Percentiles rank a stretch among this genome's conserved stretches.
Conservation (phyloP, 2,888 invertebrate species). For the Anodontia alba region DNA sequence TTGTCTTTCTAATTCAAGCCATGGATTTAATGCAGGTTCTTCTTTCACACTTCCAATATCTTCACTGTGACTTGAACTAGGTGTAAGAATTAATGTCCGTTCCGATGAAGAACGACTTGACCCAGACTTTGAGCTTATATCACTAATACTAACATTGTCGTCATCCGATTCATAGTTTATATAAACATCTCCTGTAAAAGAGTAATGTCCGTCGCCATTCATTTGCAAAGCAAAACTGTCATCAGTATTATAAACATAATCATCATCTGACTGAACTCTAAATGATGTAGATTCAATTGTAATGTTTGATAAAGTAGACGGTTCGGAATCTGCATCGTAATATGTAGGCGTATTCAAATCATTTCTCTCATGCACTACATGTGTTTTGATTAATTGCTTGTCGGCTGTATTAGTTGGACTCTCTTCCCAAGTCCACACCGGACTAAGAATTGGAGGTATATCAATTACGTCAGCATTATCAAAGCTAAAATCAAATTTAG, state of each 20-base stretch:
- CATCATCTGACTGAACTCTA: neutral
- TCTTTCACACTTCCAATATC: neutral
- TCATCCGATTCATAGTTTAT: constrained; percentile 11
- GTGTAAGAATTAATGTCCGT: neutral
- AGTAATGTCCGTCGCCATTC: constrained; percentile 13
- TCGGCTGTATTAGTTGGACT: neutral
- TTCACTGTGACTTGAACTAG: neutral
- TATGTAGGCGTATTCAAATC: neutral
- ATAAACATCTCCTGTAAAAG: constrained; percentile 58
- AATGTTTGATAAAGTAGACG: neutral
- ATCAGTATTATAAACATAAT: constrained; percentile 7
- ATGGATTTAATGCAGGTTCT: neutral
- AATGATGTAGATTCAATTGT: constrained; percentile 10
- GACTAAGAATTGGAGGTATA: neutral
- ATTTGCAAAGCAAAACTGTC: constrained; percentile 6
- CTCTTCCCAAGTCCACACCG: constrained; percentile 11
- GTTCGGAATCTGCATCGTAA: constrained; percentile 3
- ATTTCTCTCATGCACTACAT: neutral
- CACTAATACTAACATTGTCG: constrained; percentile 15
- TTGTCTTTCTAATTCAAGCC: constrained; percentile 9
- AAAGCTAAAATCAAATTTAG: neutral
- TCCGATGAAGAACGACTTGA: neutral
- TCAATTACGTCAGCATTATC: neutral
- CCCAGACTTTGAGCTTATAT: neutral
- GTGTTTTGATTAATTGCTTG: neutral